Base-by-base conservation (phyloP, 2,113 vertebrate species). In the Sturnira hondurensis region DNA sequence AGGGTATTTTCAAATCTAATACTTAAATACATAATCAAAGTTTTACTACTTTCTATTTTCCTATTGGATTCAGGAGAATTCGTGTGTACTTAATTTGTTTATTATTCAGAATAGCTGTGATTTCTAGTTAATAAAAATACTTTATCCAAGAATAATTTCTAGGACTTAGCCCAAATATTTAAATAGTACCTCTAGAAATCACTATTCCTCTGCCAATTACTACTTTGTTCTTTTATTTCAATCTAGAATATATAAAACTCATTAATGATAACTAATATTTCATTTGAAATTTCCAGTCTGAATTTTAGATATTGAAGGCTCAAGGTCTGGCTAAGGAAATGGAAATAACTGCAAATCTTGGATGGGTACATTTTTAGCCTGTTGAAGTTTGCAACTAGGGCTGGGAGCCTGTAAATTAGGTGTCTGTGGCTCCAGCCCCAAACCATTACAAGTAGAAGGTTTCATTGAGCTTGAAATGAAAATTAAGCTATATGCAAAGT, bases 301-400 rank as follows among this genome's bases (percentile, higher is more conserved):
- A 83, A 78, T 71, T 89, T 91, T 86, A 65, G 58, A 87, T 86
- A 50, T 19, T 76, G 20, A 76, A 77, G 26, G 24, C 54, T 89
- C 36, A 70, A 88, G 24, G 1, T 86, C 73, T 97, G 86, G 74
- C 24, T 54, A 76, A 80, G 52, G 85, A 74, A 83, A 76, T 65
- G 78, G 67, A 97, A 97, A 95, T 56, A 94, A 89, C 43, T 80
- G 16, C 50, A 86, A 73, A 81, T 50, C 50, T 88, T 89, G 52
- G 77, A 82, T 58, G 68, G 76, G 65, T 36, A 14, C 88, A 87
- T 83, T 91, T 95, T 93, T 84, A 94, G 86, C 63, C 67, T 41
- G 17, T 24, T 73, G 70, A 82, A 86, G 65, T 74, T 33, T 91
- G 82, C 38, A 50, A 31, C n/a, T 45, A 77, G 4, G 77, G 24